Conservation (phyloP, 2,888 invertebrate species). For the Stenurella melanura region DNA sequence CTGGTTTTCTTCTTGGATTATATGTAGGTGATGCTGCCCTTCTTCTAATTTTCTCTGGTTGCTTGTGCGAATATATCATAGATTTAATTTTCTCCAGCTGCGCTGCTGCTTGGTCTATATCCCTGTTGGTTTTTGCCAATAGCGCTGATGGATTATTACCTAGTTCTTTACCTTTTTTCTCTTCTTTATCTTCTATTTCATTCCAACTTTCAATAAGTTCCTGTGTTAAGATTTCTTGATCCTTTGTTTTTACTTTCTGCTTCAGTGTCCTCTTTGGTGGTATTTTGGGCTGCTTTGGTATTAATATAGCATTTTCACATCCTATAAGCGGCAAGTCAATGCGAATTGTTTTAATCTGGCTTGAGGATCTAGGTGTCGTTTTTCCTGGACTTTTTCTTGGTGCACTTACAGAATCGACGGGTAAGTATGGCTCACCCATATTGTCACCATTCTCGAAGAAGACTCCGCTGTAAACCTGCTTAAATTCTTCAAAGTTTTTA, state of each 20-base stretch:
- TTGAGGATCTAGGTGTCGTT: slow-evolving; percentile 29
- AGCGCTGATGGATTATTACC: background rate
- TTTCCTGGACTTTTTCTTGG: background rate
- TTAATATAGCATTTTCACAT: slow-evolving; percentile 47
- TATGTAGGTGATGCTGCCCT: slow-evolving; percentile 17
- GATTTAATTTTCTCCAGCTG: slow-evolving; percentile 15
- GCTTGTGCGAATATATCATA: background rate
- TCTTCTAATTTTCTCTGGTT: slow-evolving; percentile 12
- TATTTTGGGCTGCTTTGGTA: slow-evolving; percentile 11
- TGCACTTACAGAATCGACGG: background rate
- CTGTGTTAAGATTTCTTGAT: background rate
- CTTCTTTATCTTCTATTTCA: background rate
- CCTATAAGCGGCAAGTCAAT: slow-evolving; percentile 51
- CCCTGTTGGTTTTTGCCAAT: background rate
- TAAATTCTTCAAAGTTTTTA: slow-evolving; percentile 49
- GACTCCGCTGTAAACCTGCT: slow-evolving; percentile 42
- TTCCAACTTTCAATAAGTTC: background rate
- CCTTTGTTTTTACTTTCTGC: background rate
- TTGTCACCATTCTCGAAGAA: slow-evolving; percentile 16
- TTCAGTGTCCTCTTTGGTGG: background rate
- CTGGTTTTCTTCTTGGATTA: slow-evolving; percentile 41
- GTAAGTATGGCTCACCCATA: background rate
- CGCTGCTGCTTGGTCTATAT: background rate
- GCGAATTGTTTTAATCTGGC: slow-evolving; percentile 47
- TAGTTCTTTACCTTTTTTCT: background rate